Conservation (phyloP, 2,888 invertebrate species). For the Drosophila rellima region DNA sequence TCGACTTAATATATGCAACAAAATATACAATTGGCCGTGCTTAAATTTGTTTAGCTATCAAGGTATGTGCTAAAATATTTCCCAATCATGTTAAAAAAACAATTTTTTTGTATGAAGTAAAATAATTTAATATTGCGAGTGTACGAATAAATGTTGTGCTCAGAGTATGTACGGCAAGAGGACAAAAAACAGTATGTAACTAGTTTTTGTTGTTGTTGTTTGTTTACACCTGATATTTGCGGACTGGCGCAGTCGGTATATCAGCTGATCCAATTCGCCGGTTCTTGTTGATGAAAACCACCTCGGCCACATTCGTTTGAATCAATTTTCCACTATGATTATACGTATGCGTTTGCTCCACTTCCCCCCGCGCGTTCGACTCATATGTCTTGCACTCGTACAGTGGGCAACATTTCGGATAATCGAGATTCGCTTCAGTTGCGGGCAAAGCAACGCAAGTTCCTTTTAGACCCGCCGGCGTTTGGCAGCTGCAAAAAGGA, state of each 20-base stretch:
- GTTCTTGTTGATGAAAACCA: constrained; percentile 53
- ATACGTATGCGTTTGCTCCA: constrained; percentile 77
- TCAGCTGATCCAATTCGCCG: constrained; percentile 6
- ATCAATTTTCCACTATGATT: constrained; percentile 81
- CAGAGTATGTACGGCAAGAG: background rate
- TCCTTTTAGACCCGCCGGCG: constrained; percentile 72
- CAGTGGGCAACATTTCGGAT: constrained; percentile 83
- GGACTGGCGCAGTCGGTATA: constrained; percentile 34
- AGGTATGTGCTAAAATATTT: no score
- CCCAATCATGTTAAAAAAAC: no score
- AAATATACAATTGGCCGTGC: no score
- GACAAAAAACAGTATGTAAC: no score
- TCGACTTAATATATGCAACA: background rate
- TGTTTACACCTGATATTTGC: constrained; percentile 54
- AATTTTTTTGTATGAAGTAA: no score
- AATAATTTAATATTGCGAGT: background rate
- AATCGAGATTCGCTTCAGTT: constrained; percentile 72
- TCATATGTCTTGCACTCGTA: constrained; percentile 79
- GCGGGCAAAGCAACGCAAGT: constrained; percentile 71
- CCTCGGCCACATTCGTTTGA: constrained; percentile 72
- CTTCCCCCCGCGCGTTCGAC: constrained; percentile 63
- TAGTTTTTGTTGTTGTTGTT: background rate
- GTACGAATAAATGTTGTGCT: background rate
- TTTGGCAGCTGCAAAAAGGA: constrained; percentile 73
- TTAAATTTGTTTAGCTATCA: no score